Conservation (phyloP, 92 coral and sea anemone genomes). For the Heteractis magnifica region DNA sequence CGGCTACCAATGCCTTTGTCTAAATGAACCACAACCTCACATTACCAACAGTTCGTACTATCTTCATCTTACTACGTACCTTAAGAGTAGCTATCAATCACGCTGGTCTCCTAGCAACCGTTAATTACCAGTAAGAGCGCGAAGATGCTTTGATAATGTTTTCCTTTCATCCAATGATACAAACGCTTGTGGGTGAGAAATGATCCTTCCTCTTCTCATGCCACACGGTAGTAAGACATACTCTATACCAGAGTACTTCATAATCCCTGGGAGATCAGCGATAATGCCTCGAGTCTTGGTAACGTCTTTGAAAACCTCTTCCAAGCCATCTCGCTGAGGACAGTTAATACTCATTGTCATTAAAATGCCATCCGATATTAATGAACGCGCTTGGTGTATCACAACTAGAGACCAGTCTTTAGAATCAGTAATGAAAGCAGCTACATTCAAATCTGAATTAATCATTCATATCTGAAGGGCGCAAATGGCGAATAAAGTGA, state of each 20-base stretch:
- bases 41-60: not conserved
- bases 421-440: too few species aligned
- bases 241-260: not conserved
- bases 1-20: slow-evolving; percentile 8
- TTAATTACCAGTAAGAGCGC: slow-evolving; percentile 13
- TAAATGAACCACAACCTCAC: not conserved
- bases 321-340: not conserved
- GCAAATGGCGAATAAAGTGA: too few species aligned
- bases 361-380: too few species aligned
- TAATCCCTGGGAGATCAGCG: not conserved
- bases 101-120: slow-evolving; percentile 9
- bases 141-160: slow-evolving; percentile 7
- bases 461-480: too few species aligned
- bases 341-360: not conserved
- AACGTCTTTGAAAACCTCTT: not conserved
- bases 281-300: not conserved
- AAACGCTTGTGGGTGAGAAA: slow-evolving; percentile 16
- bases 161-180: slow-evolving; percentile 11
- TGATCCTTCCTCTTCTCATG: not conserved
- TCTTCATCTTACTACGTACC: not conserved
- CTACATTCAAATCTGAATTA: too few species aligned
- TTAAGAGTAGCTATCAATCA: slow-evolving; percentile 8
- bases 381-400: too few species aligned
- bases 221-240: not conserved
- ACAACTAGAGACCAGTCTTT: too few species aligned